Percentiles rank a stretch among this genome's conserved stretches.
phyloP scores from a whole-genome alignment of 2,113 vertebrate species.

The Merops nubicus region DNA sequence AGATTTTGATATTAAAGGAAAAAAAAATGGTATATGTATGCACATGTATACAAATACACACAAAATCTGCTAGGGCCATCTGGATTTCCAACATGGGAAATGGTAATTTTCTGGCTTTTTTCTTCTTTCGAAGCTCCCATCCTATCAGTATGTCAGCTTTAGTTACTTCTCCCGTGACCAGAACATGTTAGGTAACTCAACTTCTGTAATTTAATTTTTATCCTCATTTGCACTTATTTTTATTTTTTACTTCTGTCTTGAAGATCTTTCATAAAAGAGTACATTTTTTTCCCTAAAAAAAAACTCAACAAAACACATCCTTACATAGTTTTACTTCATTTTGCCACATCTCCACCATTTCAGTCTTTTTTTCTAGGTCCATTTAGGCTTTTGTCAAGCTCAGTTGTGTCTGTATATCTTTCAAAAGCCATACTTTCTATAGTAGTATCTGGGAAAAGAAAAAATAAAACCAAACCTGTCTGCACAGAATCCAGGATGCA shows the following conservation, averaged over 20 bases:
- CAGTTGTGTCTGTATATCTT: neutral
- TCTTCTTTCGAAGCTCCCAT: neutral
- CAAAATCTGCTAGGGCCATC: constrained; percentile 37
- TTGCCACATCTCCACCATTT: neutral
- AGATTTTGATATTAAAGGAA: neutral
- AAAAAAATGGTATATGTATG: neutral
- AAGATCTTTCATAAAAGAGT: neutral
- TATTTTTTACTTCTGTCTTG: neutral
- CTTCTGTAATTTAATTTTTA: neutral
- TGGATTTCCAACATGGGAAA: constrained; percentile 18
- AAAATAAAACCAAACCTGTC: neutral
- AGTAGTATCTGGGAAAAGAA: neutral
- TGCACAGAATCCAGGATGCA: neutral
- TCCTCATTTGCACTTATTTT: neutral
- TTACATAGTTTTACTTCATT: neutral
- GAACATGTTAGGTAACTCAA: constrained; percentile 8
- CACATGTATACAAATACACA: neutral
- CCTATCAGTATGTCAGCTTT: neutral
- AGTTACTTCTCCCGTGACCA: neutral
- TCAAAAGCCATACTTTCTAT: neutral
- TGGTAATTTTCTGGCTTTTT: constrained; percentile 12
- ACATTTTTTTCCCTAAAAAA: neutral
- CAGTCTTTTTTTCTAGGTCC: neutral
- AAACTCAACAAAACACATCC: neutral
- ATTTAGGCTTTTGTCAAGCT: neutral